A percentile compares a stretch with the other conserved stretches of the same genome.
phyloP scores from a whole-genome alignment of 1,140 invertebrate genomes.

The Calliopsis andreniformis region DNA sequence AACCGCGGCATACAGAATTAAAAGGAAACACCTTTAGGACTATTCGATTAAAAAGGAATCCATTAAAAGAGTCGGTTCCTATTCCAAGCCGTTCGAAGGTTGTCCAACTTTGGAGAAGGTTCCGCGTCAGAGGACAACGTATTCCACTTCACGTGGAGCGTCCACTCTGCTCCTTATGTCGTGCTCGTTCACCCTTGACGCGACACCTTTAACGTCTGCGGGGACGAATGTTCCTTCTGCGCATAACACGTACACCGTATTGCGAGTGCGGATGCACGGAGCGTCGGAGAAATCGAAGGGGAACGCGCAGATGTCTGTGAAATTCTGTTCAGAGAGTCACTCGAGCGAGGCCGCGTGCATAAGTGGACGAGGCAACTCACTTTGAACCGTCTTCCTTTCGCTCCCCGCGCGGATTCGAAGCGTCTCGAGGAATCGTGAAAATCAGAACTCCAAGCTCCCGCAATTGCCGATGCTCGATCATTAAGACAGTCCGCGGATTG shows the following conservation, averaged over 20 bases:
- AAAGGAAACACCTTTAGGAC: too few species aligned
- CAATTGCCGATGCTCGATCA: conserved; percentile 6
- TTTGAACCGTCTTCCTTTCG: conserved; percentile 78
- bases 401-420: conserved; percentile 65
- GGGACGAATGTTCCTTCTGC: conserved; percentile 43
- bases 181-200: conserved; percentile 78
- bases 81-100: conserved; percentile 18
- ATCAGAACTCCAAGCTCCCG: neutral
- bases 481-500: too few species aligned
- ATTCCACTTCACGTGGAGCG: conserved; percentile 28
- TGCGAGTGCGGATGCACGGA: conserved; percentile 61
- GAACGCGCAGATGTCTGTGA: conserved; percentile 79
- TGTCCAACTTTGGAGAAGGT: conserved; percentile 15
- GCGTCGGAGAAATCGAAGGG: conserved; percentile 68
- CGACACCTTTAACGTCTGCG: conserved; percentile 56
- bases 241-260: conserved; percentile 44
- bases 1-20: too few species aligned
- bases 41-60: too few species aligned
- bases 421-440: conserved; percentile 19
- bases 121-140: conserved; percentile 38
- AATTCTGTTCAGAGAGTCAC: conserved; percentile 81
- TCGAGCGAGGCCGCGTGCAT: conserved; percentile 78
- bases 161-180: conserved; percentile 68
- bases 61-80: neutral
- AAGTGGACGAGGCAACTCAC: conserved; percentile 81